Conservation (phyloP, 2,113 vertebrate genomes). For the Takifugu bimaculatus region DNA sequence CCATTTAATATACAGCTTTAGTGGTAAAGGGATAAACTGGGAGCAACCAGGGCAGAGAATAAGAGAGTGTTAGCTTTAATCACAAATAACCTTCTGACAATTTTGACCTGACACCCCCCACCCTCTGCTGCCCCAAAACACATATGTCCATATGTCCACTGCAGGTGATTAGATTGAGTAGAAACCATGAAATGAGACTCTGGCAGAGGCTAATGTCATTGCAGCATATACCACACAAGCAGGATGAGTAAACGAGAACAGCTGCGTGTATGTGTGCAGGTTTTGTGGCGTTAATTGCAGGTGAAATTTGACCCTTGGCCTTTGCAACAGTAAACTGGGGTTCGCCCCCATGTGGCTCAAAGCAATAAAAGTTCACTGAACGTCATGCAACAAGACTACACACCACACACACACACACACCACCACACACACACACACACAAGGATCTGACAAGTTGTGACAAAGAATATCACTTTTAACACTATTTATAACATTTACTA, state of each 20-base stretch:
- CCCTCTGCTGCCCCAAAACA: slow-evolving; percentile 9
- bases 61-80: slow-evolving; percentile 53
- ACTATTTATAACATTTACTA: too few species aligned
- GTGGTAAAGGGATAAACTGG: slow-evolving; percentile 43
- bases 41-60: slow-evolving; percentile 41
- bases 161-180: slow-evolving; percentile 7
- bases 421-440: slow-evolving; percentile 9
- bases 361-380: slow-evolving; percentile 45
- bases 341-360: slow-evolving; percentile 34
- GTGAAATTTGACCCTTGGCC: slow-evolving; percentile 60
- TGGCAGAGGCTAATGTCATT: slow-evolving; percentile 54
- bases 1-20: slow-evolving; percentile 58
- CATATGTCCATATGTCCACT: slow-evolving; percentile 3
- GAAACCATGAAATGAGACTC: slow-evolving; percentile 17
- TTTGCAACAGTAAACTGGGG: slow-evolving; percentile 56
- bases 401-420: slow-evolving; percentile 10
- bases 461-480: too few species aligned
- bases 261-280: slow-evolving; percentile 32
- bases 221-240: slow-evolving; percentile 60
- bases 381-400: slow-evolving; percentile 2
- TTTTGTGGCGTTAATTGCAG: slow-evolving; percentile 59
- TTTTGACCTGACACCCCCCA: slow-evolving; percentile 10
- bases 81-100: slow-evolving; percentile 30
- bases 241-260: slow-evolving; percentile 67
- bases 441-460: not conserved